Evolutionary conservation across 2,888 invertebrate species (phyloP).

Genomic region (Serrognathus titanus): DNA sequence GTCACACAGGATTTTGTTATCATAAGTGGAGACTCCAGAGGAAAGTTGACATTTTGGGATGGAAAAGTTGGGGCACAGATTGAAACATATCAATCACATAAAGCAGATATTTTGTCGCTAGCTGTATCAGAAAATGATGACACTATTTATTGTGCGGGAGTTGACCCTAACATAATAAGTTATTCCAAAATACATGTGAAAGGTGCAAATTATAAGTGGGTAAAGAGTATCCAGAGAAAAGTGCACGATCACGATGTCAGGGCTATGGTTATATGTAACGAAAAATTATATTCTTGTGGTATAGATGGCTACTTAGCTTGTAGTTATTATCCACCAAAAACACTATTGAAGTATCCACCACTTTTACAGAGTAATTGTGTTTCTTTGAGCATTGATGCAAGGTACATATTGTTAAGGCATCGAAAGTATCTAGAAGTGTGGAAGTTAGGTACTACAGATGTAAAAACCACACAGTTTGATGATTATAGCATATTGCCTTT

Average conservation of each 20-base stretch:
- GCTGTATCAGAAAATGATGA: conserved; percentile 68
- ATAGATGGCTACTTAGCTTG: conserved; percentile 75
- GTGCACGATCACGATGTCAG: conserved; percentile 86
- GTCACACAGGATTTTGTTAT: conserved; percentile 78
- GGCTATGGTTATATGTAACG: conserved; percentile 59
- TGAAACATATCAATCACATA: conserved; percentile 75
- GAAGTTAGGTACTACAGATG: conserved; percentile 52
- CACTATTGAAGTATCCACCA: conserved; percentile 68
- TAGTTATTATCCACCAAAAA: conserved; percentile 67
- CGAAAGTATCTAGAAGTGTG: conserved; percentile 58
- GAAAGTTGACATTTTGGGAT: conserved; percentile 86
- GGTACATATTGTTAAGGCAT: conserved; percentile 57
- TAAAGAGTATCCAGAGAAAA: conserved; percentile 72
- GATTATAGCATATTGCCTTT: conserved; percentile 37
- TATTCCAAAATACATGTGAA: conserved; percentile 65
- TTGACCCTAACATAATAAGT: conserved; percentile 76
- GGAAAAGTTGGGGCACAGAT: conserved; percentile 73
- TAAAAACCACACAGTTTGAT: background rate
- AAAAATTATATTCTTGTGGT: conserved; percentile 75
- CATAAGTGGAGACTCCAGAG: conserved; percentile 84
- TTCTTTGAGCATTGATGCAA: conserved; percentile 53
- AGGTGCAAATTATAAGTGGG: conserved; percentile 68
- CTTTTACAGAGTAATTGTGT: conserved; percentile 62
- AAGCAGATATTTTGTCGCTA: conserved; percentile 75
- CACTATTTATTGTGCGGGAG: conserved; percentile 73